These are phyloP conservation scores for Sinhomidia bicolor DNA, from an alignment of 2,888 invertebrate species.

Conservation along the genomic window DNA sequence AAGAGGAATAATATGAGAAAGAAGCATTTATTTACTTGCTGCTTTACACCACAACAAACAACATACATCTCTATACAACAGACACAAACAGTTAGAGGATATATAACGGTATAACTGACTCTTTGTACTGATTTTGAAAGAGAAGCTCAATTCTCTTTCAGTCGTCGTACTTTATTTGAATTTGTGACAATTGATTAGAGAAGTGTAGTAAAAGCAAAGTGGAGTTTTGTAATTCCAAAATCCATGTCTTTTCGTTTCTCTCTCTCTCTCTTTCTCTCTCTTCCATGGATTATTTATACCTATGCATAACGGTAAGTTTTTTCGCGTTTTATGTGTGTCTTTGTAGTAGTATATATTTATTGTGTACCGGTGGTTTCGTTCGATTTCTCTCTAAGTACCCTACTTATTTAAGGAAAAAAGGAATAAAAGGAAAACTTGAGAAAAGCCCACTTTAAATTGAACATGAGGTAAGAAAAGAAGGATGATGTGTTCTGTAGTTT, in stretches of 20 bases:
- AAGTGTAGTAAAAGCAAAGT: not conserved
- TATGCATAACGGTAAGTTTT: not conserved
- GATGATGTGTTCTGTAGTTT: not conserved
- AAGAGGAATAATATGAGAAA: no score
- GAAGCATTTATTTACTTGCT: no score
- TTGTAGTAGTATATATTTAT: not conserved
- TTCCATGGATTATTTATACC: not conserved
- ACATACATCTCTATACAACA: no score
- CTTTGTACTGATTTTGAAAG: not conserved
- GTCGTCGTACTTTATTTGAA: not conserved
- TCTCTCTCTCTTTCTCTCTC: not conserved
- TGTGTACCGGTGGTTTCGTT: not conserved
- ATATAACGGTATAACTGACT: not conserved
- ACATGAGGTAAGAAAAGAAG: not conserved
- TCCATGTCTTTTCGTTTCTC: not conserved
- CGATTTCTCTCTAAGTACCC: not conserved
- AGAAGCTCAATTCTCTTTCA: not conserved
- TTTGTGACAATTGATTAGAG: constrained; percentile 10
- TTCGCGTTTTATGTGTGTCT: not conserved
- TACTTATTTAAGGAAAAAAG: constrained; percentile 3
- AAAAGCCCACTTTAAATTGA: constrained; percentile 9
- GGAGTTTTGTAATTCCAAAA: not conserved
- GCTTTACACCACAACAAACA: not conserved
- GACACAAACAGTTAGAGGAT: not conserved
- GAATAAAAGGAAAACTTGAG: not conserved